Conservation (phyloP, 1,140 invertebrate species). For the Drosophila miranda region DNA sequence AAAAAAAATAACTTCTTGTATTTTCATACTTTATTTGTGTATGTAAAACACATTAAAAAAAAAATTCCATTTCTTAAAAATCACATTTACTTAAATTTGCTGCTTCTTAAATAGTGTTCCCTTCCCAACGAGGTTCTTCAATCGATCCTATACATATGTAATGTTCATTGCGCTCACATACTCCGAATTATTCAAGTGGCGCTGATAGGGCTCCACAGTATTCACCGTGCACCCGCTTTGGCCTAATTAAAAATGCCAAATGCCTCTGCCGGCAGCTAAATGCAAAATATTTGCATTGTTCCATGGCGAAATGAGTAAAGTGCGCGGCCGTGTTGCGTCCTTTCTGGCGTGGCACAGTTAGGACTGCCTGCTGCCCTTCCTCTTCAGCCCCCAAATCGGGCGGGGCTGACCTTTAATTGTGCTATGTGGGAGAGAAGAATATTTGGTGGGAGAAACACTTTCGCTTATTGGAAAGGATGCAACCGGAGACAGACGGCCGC, state of each 20-base stretch:
- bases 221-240: conserved; percentile 15
- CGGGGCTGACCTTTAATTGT: conserved; percentile 70
- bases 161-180: too few species aligned
- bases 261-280: conserved; percentile 15
- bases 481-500: not conserved
- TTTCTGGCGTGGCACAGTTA: conserved; percentile 56
- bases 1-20: too few species aligned
- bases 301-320: not conserved
- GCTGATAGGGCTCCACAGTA: not conserved
- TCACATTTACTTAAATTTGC: too few species aligned
- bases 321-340: conserved; percentile 23
- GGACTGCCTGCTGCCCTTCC: not conserved
- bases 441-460: conserved; percentile 60
- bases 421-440: conserved; percentile 4
- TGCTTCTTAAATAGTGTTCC: too few species aligned
- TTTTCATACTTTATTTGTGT: too few species aligned
- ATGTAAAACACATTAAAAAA: too few species aligned
- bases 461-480: conserved; percentile 77
- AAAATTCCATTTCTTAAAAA: too few species aligned
- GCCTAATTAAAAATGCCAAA: conserved; percentile 69
- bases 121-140: too few species aligned
- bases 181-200: conserved; percentile 3
- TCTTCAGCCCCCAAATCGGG: conserved; percentile 1
- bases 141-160: too few species aligned
- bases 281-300: conserved; percentile 53